Percentiles rank a stretch among this genome's conserved stretches.
These are phyloP conservation scores for Calyptommatus sinebrachiatus DNA, from an alignment of 2,113 vertebrate species.

Conservation along the genomic window DNA sequence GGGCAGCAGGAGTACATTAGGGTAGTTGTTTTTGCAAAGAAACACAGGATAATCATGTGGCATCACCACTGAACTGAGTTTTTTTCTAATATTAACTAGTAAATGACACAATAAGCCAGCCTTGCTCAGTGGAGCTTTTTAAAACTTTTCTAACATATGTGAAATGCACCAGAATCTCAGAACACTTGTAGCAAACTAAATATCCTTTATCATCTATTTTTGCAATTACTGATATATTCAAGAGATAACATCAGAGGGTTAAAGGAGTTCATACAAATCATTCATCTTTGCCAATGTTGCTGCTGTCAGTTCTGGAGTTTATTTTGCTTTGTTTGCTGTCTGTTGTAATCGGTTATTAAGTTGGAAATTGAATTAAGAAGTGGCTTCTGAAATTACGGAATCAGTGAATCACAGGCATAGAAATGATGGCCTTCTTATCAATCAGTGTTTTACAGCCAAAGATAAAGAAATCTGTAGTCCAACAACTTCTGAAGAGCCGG, in stretches of 20 bases:
- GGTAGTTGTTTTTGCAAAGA: not conserved
- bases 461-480: not conserved
- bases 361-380: not conserved
- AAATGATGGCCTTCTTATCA: not conserved
- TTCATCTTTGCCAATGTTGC: not conserved
- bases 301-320: not conserved
- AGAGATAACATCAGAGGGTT: not conserved
- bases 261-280: not conserved
- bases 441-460: not conserved
- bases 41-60: not conserved
- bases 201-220: not conserved
- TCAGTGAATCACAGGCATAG: not conserved
- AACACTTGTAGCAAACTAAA: not conserved
- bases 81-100: not conserved
- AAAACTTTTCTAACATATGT: conserved; percentile 2
- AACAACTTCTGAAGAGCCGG: not conserved
- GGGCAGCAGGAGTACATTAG: not conserved
- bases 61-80: not conserved
- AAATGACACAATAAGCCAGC: not conserved
- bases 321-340: not conserved
- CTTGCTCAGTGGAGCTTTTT: not conserved
- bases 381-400: not conserved
- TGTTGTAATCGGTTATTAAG: not conserved
- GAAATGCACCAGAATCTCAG: not conserved
- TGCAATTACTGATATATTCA: not conserved